These are phyloP conservation scores for Melolontha melolontha DNA, from an alignment of 2,888 invertebrate genomes.

Conservation along the genomic window DNA sequence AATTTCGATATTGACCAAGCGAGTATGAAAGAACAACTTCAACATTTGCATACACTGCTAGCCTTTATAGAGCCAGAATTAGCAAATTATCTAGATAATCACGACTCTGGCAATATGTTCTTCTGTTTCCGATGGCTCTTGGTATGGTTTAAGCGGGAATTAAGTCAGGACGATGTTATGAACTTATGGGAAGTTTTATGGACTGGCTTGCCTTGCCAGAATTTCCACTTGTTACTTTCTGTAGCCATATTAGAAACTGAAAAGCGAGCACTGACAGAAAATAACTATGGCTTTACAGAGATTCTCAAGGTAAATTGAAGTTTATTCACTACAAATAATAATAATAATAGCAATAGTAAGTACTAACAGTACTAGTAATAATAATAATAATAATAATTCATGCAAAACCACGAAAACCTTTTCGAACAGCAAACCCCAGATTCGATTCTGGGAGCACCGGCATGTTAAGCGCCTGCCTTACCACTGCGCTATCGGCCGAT, in stretches of 20 bases:
- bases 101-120: conserved; percentile 96
- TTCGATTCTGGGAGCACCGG: no score
- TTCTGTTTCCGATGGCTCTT: conserved; percentile 99
- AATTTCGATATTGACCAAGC: conserved; percentile 98
- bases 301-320: conserved; percentile 82
- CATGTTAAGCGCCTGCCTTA: no score
- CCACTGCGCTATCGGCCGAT: no score
- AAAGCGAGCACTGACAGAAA: conserved; percentile 87
- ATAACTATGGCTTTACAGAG: conserved; percentile 94
- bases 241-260: conserved; percentile 94
- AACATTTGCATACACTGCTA: conserved; percentile 85
- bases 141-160: conserved; percentile 92
- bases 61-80: conserved; percentile 86
- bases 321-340: neutral
- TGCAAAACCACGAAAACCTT: no score
- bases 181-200: conserved; percentile 96
- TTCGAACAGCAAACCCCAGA: no score
- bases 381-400: no score
- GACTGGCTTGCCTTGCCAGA: conserved; percentile 94
- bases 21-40: conserved; percentile 94
- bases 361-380: no score
- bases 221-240: conserved; percentile 94
- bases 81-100: conserved; percentile 85
- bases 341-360: no score
- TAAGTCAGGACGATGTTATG: conserved; percentile 87